These are phyloP conservation scores for Holothuria leucospilota DNA, from an alignment of 53 echinoderm and acorn worm species.

Conservation along the genomic window DNA sequence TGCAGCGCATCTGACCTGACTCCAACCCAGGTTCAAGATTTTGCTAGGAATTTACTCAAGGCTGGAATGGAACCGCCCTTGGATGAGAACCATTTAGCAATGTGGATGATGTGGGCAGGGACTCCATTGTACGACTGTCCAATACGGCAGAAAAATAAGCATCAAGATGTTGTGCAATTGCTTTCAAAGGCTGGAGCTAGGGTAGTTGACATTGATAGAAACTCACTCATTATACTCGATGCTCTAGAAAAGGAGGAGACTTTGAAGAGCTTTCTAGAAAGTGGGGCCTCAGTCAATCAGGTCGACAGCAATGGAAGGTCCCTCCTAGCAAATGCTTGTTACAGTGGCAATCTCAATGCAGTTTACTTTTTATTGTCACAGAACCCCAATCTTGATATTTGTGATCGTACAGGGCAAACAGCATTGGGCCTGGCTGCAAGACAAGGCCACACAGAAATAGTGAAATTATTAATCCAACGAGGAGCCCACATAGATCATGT, in stretches of 20 bases:
- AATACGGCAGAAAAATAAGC: slow-evolving; percentile 81
- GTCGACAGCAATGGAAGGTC: slow-evolving; percentile 97
- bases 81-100: slow-evolving; percentile 83
- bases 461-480: slow-evolving; percentile 74
- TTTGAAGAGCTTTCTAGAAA: slow-evolving; percentile 82
- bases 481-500: slow-evolving; percentile 90
- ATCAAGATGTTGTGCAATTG: slow-evolving; percentile 83
- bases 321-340: slow-evolving; percentile 95
- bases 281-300: slow-evolving; percentile 96
- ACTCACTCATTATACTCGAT: slow-evolving; percentile 88
- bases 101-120: slow-evolving; percentile 96
- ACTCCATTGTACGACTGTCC: slow-evolving; percentile 94
- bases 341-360: slow-evolving; percentile 87
- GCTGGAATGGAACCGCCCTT: slow-evolving; percentile 87
- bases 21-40: slow-evolving; percentile 95
- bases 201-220: slow-evolving; percentile 91
- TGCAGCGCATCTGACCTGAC: slow-evolving; percentile 90
- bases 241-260: slow-evolving; percentile 93
- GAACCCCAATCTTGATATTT: slow-evolving; percentile 81
- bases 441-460: slow-evolving; percentile 94
- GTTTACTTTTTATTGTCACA: slow-evolving; percentile 86
- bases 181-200: slow-evolving; percentile 92
- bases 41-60: slow-evolving; percentile 91
- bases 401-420: slow-evolving; percentile 95
- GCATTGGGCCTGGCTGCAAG: slow-evolving; percentile 84